These are phyloP conservation scores for Neoascia interrupta DNA, from an alignment of 2,888 invertebrate genomes.

Conservation along the genomic window DNA sequence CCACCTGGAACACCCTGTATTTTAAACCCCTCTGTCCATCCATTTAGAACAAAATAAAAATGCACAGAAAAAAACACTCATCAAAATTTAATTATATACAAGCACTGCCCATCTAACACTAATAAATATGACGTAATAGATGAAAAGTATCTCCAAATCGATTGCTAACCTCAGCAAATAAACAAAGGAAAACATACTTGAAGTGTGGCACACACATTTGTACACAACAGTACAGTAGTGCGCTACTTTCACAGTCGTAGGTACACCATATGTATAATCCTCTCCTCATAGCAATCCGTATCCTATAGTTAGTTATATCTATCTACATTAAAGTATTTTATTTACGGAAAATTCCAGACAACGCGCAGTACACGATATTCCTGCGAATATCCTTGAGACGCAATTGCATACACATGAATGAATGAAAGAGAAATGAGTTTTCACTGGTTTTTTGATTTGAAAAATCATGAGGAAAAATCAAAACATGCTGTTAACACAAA, in stretches of 20 bases:
- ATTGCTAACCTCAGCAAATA: slow-evolving; percentile 19
- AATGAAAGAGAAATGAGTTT: not conserved
- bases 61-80: not conserved
- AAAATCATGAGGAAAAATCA: not conserved
- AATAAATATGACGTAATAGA: slow-evolving; percentile 42
- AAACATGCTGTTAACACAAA: not conserved
- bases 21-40: too few relatives aligned
- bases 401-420: not conserved
- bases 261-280: not conserved
- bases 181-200: slow-evolving; percentile 18
- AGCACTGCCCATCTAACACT: slow-evolving; percentile 7
- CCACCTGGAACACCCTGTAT: too few relatives aligned
- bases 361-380: too few relatives aligned
- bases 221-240: too few relatives aligned
- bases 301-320: not conserved
- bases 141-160: slow-evolving; percentile 20
- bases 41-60: too few relatives aligned
- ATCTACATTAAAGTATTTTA: too few relatives aligned
- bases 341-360: slow-evolving; percentile 27
- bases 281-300: slow-evolving; percentile 19
- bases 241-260: not conserved
- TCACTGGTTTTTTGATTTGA: not conserved
- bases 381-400: slow-evolving; percentile 24
- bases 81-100: slow-evolving; percentile 3
- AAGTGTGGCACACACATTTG: not conserved